phyloP scores from a whole-genome alignment of 2,113 vertebrate genomes.

The Hylia prasina region DNA sequence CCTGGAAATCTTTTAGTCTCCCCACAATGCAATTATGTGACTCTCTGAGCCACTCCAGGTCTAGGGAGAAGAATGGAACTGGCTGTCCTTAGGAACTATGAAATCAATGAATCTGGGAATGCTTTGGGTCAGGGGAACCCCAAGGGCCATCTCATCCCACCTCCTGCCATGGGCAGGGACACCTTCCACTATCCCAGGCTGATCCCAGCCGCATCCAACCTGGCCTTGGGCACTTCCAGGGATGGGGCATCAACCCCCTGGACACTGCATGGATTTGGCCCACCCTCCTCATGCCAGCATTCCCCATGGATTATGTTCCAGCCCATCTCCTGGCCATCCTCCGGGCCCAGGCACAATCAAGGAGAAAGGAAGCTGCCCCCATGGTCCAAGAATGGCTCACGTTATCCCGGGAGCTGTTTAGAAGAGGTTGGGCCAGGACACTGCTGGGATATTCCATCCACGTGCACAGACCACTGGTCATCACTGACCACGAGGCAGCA shows the following conservation, averaged over 20 bases:
- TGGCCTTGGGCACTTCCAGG: neutral
- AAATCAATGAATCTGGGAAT: neutral
- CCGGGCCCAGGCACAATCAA: neutral
- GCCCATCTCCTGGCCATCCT: neutral
- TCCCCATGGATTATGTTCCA: accelerated
- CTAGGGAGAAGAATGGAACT: accelerated
- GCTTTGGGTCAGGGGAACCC: neutral
- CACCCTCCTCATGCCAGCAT: neutral
- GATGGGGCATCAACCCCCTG: neutral
- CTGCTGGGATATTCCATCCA: neutral
- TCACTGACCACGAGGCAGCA: accelerated
- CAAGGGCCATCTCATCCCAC: neutral
- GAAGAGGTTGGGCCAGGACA: neutral
- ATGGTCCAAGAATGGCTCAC: accelerated
- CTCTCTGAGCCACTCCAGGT: neutral
- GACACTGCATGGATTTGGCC: accelerated
- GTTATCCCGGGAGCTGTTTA: accelerated
- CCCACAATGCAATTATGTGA: neutral
- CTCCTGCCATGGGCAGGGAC: neutral
- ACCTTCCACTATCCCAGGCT: neutral
- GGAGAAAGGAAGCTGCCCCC: neutral
- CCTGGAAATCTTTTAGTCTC: neutral
- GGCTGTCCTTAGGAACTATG: neutral
- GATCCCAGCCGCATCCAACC: neutral
- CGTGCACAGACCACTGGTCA: neutral